Conservation (phyloP, 2,888 invertebrate genomes). For the Phalangium opilio region DNA sequence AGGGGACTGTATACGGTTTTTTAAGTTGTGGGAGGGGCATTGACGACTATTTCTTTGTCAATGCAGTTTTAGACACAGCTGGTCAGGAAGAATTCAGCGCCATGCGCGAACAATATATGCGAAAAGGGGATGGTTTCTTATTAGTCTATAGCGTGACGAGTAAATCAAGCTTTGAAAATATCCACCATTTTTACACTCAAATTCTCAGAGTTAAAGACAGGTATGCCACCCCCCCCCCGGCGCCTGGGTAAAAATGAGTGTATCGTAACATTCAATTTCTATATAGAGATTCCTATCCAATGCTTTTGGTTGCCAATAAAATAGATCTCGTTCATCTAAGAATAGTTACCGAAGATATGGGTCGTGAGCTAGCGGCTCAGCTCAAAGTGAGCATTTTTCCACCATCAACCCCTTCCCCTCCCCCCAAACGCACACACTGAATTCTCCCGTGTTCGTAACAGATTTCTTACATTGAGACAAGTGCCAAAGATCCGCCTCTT, state of each 20-base stretch:
- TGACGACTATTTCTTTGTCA: neutral
- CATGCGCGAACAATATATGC: constrained; percentile 64
- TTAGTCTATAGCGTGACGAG: constrained; percentile 87
- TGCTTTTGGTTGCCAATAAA: constrained; percentile 85
- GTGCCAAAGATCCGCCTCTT: constrained; percentile 78
- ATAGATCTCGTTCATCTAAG: constrained; percentile 69
- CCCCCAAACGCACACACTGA: too few species aligned
- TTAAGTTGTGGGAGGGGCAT: too few species aligned
- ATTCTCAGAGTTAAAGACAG: constrained; percentile 76
- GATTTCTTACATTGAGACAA: constrained; percentile 77
- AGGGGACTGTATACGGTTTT: too few species aligned
- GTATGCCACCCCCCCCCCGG: too few species aligned
- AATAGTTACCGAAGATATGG: constrained; percentile 64
- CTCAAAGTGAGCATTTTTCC: constrained; percentile 29
- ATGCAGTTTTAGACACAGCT: constrained; percentile 76
- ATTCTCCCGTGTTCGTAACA: too few species aligned
- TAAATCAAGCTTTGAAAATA: constrained; percentile 74
- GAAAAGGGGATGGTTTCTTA: constrained; percentile 87
- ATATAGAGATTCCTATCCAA: constrained; percentile 64
- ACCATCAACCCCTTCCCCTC: too few species aligned
- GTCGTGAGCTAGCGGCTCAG: constrained; percentile 50
- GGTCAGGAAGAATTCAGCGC: constrained; percentile 93
- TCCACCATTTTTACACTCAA: constrained; percentile 72
- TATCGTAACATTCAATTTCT: neutral
- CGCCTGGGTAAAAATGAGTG: too few species aligned